These are phyloP conservation scores for Metalampra italica DNA, from an alignment of 2,888 invertebrate genomes.

Conservation along the genomic window DNA sequence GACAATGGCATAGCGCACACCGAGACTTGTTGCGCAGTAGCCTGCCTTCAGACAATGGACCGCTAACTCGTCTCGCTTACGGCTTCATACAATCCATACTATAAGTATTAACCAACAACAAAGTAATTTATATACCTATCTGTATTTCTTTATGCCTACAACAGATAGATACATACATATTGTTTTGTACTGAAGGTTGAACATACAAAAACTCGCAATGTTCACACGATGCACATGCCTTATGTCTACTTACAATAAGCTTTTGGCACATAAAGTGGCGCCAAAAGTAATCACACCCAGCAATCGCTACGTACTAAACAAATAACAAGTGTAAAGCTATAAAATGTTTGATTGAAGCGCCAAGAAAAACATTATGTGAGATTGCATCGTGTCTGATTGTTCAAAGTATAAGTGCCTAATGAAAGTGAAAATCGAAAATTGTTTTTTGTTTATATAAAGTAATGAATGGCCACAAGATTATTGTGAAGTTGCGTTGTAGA, in stretches of 20 bases:
- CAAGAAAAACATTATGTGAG: conserved; percentile 23
- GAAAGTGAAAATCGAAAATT: conserved; percentile 28
- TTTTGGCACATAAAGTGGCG: conserved; percentile 29
- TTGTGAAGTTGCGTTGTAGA: conserved; percentile 31
- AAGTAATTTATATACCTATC: conserved; percentile 46
- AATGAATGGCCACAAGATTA: conserved; percentile 22
- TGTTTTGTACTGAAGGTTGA: conserved; percentile 31
- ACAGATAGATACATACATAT: conserved; percentile 21
- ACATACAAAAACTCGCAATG: conserved; percentile 22
- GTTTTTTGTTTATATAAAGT: conserved; percentile 23
- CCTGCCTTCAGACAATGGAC: conserved; percentile 58
- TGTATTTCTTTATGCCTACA: conserved; percentile 27
- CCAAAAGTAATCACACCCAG: conserved; percentile 38
- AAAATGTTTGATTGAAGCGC: conserved; percentile 41
- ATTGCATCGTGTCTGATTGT: conserved; percentile 15
- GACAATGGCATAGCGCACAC: conserved; percentile 46
- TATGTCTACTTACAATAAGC: neutral
- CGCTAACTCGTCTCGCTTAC: conserved; percentile 38
- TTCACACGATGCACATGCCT: neutral
- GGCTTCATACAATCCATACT: conserved; percentile 36
- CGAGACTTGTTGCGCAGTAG: conserved; percentile 57
- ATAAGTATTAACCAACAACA: conserved; percentile 47
- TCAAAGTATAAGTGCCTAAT: conserved; percentile 32
- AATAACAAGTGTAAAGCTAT: conserved; percentile 42
- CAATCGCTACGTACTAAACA: conserved; percentile 29